Conservation (phyloP, 2,797 vertebrate species). For the Cirrhinus mrigala region DNA sequence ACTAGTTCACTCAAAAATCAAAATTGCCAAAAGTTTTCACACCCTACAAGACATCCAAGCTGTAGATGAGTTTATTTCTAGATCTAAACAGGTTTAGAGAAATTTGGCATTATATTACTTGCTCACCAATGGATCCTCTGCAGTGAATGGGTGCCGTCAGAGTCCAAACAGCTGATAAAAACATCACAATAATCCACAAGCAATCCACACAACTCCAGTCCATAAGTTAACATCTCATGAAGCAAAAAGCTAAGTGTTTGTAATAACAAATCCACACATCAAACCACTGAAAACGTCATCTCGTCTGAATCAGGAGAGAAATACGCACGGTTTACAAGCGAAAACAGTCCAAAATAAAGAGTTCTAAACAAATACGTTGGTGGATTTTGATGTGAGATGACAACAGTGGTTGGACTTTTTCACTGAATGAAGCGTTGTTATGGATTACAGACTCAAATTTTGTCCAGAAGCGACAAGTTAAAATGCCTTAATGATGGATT, state of each 20-base stretch:
- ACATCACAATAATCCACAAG: background rate
- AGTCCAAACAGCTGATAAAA: background rate
- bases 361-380: background rate
- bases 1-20: background rate
- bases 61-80: background rate
- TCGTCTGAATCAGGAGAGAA: background rate
- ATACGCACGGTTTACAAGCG: background rate
- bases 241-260: too few relatives aligned
- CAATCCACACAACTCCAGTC: background rate
- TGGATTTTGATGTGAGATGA: background rate
- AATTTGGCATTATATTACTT: background rate
- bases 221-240: too few relatives aligned
- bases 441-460: background rate
- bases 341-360: background rate
- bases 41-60: background rate
- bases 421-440: background rate
- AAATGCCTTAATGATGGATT: background rate
- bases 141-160: background rate
- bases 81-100: background rate
- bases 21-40: background rate
- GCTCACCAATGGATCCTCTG: background rate
- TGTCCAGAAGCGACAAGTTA: background rate
- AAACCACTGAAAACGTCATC: too few relatives aligned
- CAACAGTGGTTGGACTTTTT: background rate
- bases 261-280: too few relatives aligned